These are phyloP conservation scores for Daboia siamensis DNA, from an alignment of 2,113 vertebrate species.

Conservation along the genomic window DNA sequence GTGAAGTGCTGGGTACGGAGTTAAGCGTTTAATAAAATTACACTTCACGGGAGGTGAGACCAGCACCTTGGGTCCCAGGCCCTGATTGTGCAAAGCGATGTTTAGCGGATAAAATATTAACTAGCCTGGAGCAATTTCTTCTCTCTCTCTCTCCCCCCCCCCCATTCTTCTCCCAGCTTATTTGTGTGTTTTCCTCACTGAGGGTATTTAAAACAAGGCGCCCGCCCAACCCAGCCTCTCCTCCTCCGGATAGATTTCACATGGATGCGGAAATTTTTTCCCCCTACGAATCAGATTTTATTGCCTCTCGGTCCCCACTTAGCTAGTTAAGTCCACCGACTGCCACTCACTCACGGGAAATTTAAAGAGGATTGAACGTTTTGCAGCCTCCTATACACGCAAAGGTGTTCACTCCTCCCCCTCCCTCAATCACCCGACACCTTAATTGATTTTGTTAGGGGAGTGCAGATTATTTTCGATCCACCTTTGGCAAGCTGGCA, in stretches of 20 bases:
- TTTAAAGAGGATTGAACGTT: not conserved
- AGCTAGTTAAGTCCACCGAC: constrained; percentile 10
- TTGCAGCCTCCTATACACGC: not conserved
- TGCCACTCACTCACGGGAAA: not conserved
- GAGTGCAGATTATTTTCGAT: not conserved
- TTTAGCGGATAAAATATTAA: constrained; percentile 7
- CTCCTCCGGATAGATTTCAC: not conserved
- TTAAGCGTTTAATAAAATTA: constrained; percentile 24
- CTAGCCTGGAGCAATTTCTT: not conserved
- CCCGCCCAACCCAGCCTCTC: not conserved
- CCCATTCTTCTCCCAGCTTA: not conserved
- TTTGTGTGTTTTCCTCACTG: not conserved
- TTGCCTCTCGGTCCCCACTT: not conserved
- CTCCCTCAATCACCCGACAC: not conserved
- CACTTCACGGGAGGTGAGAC: constrained; percentile 13
- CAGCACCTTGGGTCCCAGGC: not conserved
- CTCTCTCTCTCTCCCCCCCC: not conserved
- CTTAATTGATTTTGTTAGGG: not conserved
- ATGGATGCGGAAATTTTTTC: not conserved
- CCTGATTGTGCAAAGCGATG: not conserved
- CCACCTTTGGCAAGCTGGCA: not conserved
- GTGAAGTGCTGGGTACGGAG: constrained; percentile 9
- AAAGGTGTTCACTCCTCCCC: not conserved
- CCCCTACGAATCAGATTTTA: not conserved
- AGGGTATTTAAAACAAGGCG: not conserved